phyloP scores from a whole-genome alignment of 1,140 invertebrate species.

The Drosophila nigromelanica region DNA sequence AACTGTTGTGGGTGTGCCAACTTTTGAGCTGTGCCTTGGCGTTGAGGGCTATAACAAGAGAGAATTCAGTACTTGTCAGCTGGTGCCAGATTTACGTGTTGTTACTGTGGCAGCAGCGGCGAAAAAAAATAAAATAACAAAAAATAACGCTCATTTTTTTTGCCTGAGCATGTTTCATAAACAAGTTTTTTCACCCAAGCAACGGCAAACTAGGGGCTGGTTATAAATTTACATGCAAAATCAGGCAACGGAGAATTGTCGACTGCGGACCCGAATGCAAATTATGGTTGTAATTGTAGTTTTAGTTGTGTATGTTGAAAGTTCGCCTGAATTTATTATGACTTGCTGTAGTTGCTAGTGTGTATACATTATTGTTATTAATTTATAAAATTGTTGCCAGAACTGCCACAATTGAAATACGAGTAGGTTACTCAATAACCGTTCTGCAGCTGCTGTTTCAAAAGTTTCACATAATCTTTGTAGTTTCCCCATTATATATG shows the following conservation, averaged over 20 bases:
- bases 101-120: constrained; percentile 57
- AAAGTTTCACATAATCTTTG: constrained; percentile 16
- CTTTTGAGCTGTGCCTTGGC: constrained; percentile 62
- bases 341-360: constrained; percentile 66
- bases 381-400: constrained; percentile 73
- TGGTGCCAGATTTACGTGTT: constrained; percentile 75
- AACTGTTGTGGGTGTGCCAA: constrained; percentile 23
- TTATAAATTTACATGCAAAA: constrained; percentile 75
- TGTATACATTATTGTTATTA: constrained; percentile 81
- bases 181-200: constrained; percentile 53
- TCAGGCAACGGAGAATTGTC: constrained; percentile 48
- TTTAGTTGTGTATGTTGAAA: constrained; percentile 63
- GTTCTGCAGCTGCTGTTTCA: constrained; percentile 15
- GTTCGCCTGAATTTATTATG: constrained; percentile 75
- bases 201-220: constrained; percentile 22
- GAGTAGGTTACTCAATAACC: constrained; percentile 26
- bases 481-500: constrained; percentile 16
- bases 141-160: constrained; percentile 36
- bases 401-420: constrained; percentile 61
- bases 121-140: constrained; percentile 20
- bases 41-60: constrained; percentile 39
- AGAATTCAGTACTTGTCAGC: constrained; percentile 41
- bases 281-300: constrained; percentile 53
- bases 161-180: constrained; percentile 63
- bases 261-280: constrained; percentile 57